Conservation (phyloP, 2,888 invertebrate species). For the Drosophila nr. fundita region DNA sequence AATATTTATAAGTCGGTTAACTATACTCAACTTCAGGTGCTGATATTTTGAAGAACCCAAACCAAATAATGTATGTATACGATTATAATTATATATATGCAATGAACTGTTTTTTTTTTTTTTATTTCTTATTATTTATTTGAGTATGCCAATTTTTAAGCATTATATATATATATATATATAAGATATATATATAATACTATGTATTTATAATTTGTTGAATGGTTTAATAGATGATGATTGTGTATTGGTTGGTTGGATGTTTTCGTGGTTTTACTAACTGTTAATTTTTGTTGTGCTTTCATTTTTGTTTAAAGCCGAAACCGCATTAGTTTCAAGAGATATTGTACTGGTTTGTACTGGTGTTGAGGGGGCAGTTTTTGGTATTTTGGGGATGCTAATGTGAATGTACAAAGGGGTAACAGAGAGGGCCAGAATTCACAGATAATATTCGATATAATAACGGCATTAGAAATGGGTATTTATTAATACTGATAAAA, state of each 20-base stretch:
- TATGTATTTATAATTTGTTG: constrained; percentile 39
- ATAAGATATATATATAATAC: constrained; percentile 5
- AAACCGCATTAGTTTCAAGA: constrained; percentile 68
- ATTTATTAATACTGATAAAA: constrained; percentile 18
- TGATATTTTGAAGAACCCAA: constrained; percentile 68
- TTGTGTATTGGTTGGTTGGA: constrained; percentile 36
- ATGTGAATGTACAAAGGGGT: constrained; percentile 62
- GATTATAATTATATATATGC: constrained; percentile 36
- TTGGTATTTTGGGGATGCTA: constrained; percentile 38
- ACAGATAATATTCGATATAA: constrained; percentile 51
- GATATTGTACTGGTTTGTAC: constrained; percentile 20
- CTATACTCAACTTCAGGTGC: constrained; percentile 40
- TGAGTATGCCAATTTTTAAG: constrained; percentile 24
- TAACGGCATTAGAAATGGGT: constrained; percentile 35
- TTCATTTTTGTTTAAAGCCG: constrained; percentile 52
- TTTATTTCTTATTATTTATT: neutral
- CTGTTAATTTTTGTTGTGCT: constrained; percentile 35
- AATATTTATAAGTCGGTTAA: constrained; percentile 32
- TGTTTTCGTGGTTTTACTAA: constrained; percentile 34
- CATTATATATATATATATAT: neutral
- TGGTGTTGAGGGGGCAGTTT: constrained; percentile 22
- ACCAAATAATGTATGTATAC: constrained; percentile 69
- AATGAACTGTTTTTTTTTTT: constrained; percentile 36
- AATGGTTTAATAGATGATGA: constrained; percentile 49
- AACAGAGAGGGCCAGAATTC: constrained; percentile 46